phyloP scores from a whole-genome alignment of 2,797 vertebrate species.

The Pachyuromys duprasi region DNA sequence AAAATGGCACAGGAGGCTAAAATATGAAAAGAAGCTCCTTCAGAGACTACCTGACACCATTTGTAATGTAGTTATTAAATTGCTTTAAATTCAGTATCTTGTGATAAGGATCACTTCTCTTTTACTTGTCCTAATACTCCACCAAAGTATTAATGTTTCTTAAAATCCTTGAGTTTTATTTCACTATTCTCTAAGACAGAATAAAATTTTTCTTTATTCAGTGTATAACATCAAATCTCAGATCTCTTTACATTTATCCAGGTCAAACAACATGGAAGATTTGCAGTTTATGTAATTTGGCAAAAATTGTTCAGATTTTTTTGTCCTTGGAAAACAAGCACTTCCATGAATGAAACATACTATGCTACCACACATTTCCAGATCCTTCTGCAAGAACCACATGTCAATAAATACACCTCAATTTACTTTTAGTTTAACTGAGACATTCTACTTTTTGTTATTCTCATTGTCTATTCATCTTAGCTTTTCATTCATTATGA shows the following conservation, averaged over 20 bases:
- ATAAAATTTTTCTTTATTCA: not conserved
- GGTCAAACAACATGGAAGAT: not conserved
- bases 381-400: not conserved
- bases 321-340: not conserved
- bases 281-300: not conserved
- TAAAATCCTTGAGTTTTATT: not conserved
- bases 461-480: not conserved
- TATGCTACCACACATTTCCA: rapidly evolving
- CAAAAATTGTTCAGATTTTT: not conserved
- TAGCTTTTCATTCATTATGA: not conserved
- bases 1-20: not conserved
- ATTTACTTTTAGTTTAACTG: not conserved
- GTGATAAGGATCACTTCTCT: not conserved
- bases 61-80: conserved; percentile 1
- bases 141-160: not conserved
- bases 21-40: not conserved
- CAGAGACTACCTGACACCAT: not conserved
- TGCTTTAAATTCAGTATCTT: conserved; percentile 40
- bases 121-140: not conserved
- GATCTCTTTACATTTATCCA: not conserved
- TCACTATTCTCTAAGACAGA: not conserved
- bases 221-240: not conserved
- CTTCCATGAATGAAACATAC: not conserved
- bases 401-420: not conserved
- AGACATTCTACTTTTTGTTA: not conserved